Evolutionary conservation across 2,888 invertebrate genomes (phyloP), one percentile per base, ranked within the genome.

Genomic region (Pristionchus entomophagus): DNA sequence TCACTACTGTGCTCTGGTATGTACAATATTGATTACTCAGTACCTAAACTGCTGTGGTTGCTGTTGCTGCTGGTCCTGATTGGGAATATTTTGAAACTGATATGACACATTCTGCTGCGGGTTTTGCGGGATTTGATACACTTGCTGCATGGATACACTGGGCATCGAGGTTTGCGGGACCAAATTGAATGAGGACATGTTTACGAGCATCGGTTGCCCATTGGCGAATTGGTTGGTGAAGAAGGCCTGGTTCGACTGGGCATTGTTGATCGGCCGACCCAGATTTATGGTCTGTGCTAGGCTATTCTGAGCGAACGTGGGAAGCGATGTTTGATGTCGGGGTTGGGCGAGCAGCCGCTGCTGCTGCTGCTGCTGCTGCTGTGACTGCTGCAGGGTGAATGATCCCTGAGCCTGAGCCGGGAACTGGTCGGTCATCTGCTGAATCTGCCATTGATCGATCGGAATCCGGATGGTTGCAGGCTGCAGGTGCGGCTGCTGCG

Each of bases 1-100:
- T n/a, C n/a, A n/a, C n/a, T n/a, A n/a, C n/a, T n/a, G n/a, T n/a
- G n/a, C n/a, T n/a, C n/a, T n/a, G n/a, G n/a, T n/a, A n/a, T 45
- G 45, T 45, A 45, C 45, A 45, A 45, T 45, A n/a, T n/a, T n/a
- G n/a, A n/a, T n/a, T 14, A 45, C 8, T 45, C 10, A 73, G 73
- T 73, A 73, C 41, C 73, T 73, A 73, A n/a, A 73, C 73, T 73
- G 73, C 45, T 73, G 73, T n/a, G 41, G 73, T 10, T 73, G 45
- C 73, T 73, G 73, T n/a, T 73, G 73, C 6, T 73, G 73, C 12
- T 73, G 45, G 41, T n/a, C 10, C 41, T 73, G 73, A n/a, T 73
- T 73, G 8, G 65, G 65, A 17, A 69, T 38, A n/a, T 10, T 41
- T 5, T 41, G 41, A 73, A 41, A 73, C 26, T 73, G 73, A 45